Conservation (phyloP, 2,797 vertebrate species). For the Rhinella marina region DNA sequence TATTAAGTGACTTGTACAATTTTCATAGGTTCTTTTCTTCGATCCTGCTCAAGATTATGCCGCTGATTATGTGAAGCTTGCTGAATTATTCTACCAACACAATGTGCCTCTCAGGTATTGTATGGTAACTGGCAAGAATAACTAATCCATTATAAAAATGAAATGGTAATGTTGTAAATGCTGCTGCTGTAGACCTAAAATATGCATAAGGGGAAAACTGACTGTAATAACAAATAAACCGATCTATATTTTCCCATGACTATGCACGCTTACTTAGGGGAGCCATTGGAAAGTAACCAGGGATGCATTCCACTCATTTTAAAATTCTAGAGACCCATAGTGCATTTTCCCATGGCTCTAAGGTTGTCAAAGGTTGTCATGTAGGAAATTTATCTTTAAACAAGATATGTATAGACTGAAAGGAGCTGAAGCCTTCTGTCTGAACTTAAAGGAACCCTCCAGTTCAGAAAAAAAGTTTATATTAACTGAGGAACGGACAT, state of each 20-base stretch:
- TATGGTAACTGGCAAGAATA: conserved; percentile 27
- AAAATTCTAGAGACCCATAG: neutral
- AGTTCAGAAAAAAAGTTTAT: no score
- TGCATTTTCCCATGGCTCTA: neutral
- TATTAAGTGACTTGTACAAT: conserved; percentile 60
- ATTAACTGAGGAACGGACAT: no score
- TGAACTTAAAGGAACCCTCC: no score
- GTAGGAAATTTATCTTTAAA: neutral
- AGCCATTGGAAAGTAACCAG: neutral
- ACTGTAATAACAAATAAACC: conserved; percentile 8
- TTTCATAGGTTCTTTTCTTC: conserved; percentile 77
- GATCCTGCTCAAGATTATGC: conserved; percentile 86
- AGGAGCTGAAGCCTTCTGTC: neutral
- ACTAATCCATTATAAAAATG: conserved; percentile 27
- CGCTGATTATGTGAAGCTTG: conserved; percentile 86
- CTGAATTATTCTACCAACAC: conserved; percentile 88
- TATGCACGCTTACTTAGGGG: neutral
- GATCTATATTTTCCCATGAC: neutral
- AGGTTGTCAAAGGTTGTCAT: neutral
- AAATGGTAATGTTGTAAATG: neutral
- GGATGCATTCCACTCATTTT: neutral
- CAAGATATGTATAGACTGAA: neutral
- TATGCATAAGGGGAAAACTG: conserved; percentile 8
- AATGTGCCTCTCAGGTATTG: conserved; percentile 90
- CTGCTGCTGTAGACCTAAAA: neutral